Evolutionary conservation across 2,888 invertebrate species (phyloP).

Genomic region (Pseudoips prasinana): DNA sequence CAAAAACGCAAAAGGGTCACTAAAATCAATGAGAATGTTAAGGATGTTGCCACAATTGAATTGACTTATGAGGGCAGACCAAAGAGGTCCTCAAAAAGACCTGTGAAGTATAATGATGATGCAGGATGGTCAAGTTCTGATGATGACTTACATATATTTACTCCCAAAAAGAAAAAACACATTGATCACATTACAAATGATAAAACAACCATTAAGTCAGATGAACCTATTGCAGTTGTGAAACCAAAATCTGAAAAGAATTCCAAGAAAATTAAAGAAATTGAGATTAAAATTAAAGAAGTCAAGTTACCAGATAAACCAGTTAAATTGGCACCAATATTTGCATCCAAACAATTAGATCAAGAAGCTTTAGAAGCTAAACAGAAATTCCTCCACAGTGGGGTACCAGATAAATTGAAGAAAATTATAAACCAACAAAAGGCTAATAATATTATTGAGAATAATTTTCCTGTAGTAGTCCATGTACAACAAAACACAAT

Average conservation of each 20-base stretch:
- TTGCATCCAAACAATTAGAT: slow-evolving; percentile 83
- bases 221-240: neutral
- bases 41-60: neutral
- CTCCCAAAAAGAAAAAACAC: slow-evolving; percentile 62
- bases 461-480: slow-evolving; percentile 83
- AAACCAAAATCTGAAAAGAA: slow-evolving; percentile 17
- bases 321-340: slow-evolving; percentile 87
- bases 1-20: slow-evolving; percentile 21
- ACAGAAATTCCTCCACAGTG: slow-evolving; percentile 86
- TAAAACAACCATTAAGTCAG: slow-evolving; percentile 1
- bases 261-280: neutral
- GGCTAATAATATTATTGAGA: slow-evolving; percentile 51
- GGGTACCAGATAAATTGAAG: slow-evolving; percentile 85
- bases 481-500: slow-evolving; percentile 82
- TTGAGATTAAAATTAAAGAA: neutral
- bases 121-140: slow-evolving; percentile 56
- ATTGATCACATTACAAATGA: slow-evolving; percentile 5
- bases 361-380: slow-evolving; percentile 83
- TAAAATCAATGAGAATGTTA: slow-evolving; percentile 9
- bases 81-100: slow-evolving; percentile 60
- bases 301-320: slow-evolving; percentile 20
- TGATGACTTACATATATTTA: slow-evolving; percentile 70
- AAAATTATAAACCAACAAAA: slow-evolving; percentile 78
- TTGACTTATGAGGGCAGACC: slow-evolving; percentile 45
- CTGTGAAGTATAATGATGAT: slow-evolving; percentile 64